phyloP scores from a whole-genome alignment of 2,888 invertebrate genomes.

The Lasioglossum calceatum region DNA sequence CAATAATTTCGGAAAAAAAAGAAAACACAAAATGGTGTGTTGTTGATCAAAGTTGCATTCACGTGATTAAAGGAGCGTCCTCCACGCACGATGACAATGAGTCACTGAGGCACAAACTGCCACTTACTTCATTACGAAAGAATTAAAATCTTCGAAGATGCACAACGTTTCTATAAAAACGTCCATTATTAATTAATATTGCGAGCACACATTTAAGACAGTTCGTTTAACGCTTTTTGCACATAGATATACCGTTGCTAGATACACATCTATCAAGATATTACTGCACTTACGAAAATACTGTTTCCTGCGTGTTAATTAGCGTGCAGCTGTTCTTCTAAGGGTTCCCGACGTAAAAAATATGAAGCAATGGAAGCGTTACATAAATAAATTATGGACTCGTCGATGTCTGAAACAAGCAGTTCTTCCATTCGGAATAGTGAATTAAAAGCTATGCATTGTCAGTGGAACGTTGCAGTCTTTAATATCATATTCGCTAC shows the following conservation, averaged over 20 bases:
- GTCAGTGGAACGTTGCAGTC: neutral
- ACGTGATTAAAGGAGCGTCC: neutral
- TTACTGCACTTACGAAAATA: neutral
- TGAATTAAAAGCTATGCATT: neutral
- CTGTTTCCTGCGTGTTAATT: neutral
- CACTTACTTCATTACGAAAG: neutral
- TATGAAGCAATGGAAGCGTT: neutral
- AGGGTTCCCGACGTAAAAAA: neutral
- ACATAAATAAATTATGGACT: conserved; percentile 3
- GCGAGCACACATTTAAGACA: neutral
- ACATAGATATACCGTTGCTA: neutral
- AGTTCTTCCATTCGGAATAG: neutral
- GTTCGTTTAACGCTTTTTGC: neutral
- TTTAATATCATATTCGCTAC: neutral
- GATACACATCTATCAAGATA: neutral
- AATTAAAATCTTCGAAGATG: neutral
- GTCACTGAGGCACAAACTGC: neutral
- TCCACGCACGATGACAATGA: neutral
- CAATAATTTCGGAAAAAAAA: neutral
- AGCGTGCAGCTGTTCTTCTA: neutral
- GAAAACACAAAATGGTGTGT: neutral
- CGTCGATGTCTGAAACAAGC: neutral
- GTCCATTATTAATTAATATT: neutral
- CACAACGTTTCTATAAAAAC: neutral
- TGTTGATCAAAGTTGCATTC: neutral